phyloP scores from a whole-genome alignment of 2,113 vertebrate genomes.

The Chamaea fasciata region DNA sequence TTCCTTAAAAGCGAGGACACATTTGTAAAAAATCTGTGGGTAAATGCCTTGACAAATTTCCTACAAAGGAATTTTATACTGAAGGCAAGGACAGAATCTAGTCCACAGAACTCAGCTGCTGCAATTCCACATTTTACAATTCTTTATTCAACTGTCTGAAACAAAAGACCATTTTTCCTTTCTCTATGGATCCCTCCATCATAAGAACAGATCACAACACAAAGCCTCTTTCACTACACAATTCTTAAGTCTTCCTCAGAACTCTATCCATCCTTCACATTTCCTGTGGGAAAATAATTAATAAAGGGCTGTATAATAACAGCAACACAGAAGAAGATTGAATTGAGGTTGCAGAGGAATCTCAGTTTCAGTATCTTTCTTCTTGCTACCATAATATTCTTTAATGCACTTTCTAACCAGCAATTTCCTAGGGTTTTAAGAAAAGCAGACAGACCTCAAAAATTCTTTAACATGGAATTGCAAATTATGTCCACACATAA shows the following conservation, averaged over 20 bases:
- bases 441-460: background rate
- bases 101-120: background rate
- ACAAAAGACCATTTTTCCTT: constrained; percentile 59
- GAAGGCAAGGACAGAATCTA: constrained; percentile 9
- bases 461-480: background rate
- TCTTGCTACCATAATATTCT: background rate
- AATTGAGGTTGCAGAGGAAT: background rate
- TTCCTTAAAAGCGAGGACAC: background rate
- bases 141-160: constrained; percentile 43
- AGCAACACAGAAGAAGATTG: background rate
- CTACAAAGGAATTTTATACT: background rate
- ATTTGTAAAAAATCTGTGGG: background rate
- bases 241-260: constrained; percentile 39
- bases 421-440: background rate
- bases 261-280: constrained; percentile 42
- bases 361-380: background rate
- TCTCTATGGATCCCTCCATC: constrained; percentile 24
- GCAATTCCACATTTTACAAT: constrained; percentile 29
- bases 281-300: constrained; percentile 63
- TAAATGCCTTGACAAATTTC: constrained; percentile 2
- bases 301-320: background rate
- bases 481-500: background rate
- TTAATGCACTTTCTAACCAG: background rate
- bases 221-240: constrained; percentile 45
- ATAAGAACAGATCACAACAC: constrained; percentile 33